phyloP scores from a whole-genome alignment of 2,888 invertebrate genomes.

The Parnassius glacialis region DNA sequence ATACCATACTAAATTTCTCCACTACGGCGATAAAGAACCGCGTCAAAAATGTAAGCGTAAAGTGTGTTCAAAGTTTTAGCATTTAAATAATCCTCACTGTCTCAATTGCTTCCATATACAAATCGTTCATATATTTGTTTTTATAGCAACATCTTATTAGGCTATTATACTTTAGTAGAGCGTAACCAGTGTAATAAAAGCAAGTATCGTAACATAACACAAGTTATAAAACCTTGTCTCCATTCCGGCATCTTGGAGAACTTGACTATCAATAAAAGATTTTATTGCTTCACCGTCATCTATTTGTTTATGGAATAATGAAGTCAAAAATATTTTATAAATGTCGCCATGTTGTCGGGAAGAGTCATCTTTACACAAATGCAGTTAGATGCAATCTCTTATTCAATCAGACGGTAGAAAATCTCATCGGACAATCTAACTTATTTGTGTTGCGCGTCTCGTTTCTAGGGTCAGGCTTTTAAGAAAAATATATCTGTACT shows the following conservation, averaged over 20 bases:
- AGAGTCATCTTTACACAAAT: constrained; percentile 24
- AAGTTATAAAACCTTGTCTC: constrained; percentile 11
- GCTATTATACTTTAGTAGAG: constrained; percentile 15
- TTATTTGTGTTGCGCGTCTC: constrained; percentile 22
- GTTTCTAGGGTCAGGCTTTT: constrained; percentile 17
- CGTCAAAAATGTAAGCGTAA: too few species aligned
- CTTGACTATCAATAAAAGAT: constrained; percentile 17
- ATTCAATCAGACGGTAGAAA: constrained; percentile 25
- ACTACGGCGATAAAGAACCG: too few species aligned
- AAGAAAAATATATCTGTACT: constrained; percentile 17
- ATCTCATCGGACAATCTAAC: constrained; percentile 27
- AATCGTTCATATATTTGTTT: background rate
- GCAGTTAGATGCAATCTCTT: constrained; percentile 27
- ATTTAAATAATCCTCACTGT: too few species aligned
- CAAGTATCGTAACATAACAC: constrained; percentile 5
- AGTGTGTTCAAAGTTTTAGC: too few species aligned
- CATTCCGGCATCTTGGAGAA: constrained; percentile 8
- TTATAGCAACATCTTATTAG: constrained; percentile 1
- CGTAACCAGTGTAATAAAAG: constrained; percentile 7
- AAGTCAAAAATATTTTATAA: constrained; percentile 23
- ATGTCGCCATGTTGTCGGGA: constrained; percentile 17
- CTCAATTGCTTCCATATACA: background rate
- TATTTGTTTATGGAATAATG: constrained; percentile 20
- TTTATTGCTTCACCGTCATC: constrained; percentile 8
- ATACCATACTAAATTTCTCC: too few species aligned